Evolutionary conservation across 2,113 vertebrate species (phyloP).

Genomic region (Bolborhynchus lineola): DNA sequence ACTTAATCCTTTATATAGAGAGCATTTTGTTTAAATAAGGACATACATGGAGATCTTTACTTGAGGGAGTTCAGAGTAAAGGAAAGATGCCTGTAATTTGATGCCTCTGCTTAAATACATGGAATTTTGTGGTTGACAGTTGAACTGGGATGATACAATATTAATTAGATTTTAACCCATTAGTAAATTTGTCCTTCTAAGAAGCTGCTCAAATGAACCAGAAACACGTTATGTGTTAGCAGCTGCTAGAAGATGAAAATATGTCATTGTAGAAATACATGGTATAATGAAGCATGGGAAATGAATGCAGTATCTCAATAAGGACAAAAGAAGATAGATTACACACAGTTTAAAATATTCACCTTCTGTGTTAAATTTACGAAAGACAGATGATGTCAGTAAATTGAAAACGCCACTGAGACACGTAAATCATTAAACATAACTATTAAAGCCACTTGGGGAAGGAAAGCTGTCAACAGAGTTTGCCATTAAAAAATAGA

Average conservation of each 20-base stretch:
- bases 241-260: constrained; percentile 31
- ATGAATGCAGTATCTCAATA: background rate
- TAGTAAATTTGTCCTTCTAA: constrained; percentile 27
- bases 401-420: constrained; percentile 1
- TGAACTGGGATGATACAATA: background rate
- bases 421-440: background rate
- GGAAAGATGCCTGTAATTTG: background rate
- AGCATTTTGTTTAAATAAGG: constrained; percentile 19
- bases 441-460: background rate
- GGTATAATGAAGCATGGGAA: background rate
- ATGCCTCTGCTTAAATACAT: background rate
- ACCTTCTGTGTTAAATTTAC: background rate
- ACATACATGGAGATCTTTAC: constrained; percentile 2
- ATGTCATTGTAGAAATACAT: background rate
- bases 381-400: background rate
- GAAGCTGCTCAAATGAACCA: constrained; percentile 13
- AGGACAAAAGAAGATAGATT: constrained; percentile 6
- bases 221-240: constrained; percentile 6
- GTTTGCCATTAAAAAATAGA: background rate
- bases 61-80: background rate
- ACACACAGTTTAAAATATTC: constrained; percentile 19
- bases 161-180: constrained; percentile 1
- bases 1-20: background rate
- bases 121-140: background rate
- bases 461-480: constrained; percentile 8